Base-by-base conservation (phyloP, 2,797 vertebrate genomes). In the Eulemur albifrons region DNA sequence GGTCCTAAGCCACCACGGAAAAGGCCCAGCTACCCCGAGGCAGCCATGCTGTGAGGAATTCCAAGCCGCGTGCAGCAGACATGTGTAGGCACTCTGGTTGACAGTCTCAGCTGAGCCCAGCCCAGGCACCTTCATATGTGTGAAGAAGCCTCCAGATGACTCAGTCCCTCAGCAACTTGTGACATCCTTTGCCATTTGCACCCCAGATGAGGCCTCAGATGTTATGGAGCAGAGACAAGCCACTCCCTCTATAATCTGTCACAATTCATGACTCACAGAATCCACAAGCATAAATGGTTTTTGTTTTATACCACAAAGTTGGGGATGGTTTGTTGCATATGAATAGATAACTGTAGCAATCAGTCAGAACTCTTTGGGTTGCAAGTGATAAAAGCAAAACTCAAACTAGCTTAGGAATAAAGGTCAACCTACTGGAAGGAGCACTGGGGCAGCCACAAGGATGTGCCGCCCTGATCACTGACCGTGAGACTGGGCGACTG, bases 381-480 rank as follows among this genome's bases (percentile, higher is more conserved):
- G 63, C 27, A 59, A 77, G 14, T 59, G 59, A 79, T 85, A 45
- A 76, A 91, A 72, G 30, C 27, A 45, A 48, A 92, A 81, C 38
- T 52, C 21, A 3, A 11, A 63, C 20, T 67, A 89, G 52, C 5
- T 75, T 52, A 69, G 25, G 94, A 65, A 48, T 70, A 84, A 48
- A 17, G 21, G 10, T 52, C 81, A n/a, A 77, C 38, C 54, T 75
- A 13, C 45, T 72, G 45, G 45, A 76, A 84, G 38, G 77, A 20
- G 43, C 15, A 14, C 5, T 0, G 18, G 17, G 17, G 38, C 20
- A 43, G 57, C 5, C 35, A 12, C 0, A 9, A 40, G 48, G 14
- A 1, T 7, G 1, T 32, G n/a, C 32, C 30, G 40, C 21, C 9
- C 12, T 21, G 27, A 50, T 87, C 21, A 30, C 52, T 20, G 1